Conservation (phyloP, 2,888 invertebrate species). For the Ochropacha duplaris region DNA sequence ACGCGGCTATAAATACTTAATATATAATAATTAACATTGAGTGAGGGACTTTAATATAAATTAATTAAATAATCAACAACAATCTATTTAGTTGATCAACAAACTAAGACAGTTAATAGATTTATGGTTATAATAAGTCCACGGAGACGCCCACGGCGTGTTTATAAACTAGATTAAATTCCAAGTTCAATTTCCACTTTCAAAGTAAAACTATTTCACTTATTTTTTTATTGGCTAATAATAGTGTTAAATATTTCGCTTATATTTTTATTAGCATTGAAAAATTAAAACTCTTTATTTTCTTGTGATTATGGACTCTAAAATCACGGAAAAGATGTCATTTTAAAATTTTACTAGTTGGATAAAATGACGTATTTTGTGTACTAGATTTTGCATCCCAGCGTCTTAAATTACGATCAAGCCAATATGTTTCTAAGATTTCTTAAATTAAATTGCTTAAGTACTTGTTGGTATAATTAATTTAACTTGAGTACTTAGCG, state of each 20-base stretch:
- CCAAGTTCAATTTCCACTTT: not conserved
- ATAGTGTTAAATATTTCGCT: not conserved
- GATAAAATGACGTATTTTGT: no score
- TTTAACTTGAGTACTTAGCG: conserved; percentile 33
- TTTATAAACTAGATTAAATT: not conserved
- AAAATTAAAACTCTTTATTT: no score
- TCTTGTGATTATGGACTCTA: no score
- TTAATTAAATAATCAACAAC: not conserved
- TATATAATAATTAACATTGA: no score
- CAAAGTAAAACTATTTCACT: conserved; percentile 4
- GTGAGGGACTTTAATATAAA: no score
- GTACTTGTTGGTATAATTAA: conserved; percentile 28
- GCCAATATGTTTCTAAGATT: not conserved
- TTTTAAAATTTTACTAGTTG: no score
- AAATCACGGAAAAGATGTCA: no score
- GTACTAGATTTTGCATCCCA: not conserved
- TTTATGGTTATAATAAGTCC: not conserved
- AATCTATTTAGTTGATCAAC: not conserved
- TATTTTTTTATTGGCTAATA: not conserved
- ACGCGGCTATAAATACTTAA: no score
- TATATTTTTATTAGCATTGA: no score
- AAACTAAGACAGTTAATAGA: not conserved
- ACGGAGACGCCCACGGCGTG: not conserved
- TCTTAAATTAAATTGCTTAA: conserved; percentile 15
- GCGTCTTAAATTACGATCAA: not conserved